Base-by-base conservation (phyloP, 2,888 invertebrate genomes). In the Limnephilus rhombicus region DNA sequence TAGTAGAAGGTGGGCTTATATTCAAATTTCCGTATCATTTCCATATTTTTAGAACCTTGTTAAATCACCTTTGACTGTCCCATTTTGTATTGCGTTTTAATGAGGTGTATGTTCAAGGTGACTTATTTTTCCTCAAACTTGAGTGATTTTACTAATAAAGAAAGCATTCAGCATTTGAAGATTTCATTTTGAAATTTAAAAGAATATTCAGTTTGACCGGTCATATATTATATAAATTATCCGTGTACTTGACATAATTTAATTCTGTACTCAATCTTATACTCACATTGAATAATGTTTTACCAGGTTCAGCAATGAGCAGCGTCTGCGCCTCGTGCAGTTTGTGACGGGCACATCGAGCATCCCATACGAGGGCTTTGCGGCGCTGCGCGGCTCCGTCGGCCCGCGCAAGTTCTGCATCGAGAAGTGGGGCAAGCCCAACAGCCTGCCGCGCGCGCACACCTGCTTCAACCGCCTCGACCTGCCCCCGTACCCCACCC, bases 271-370 rank as follows among this genome's bases (percentile, higher is more conserved):
- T 24, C 68, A 24, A 18, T 24, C 24, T 68, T 68, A 24, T 68
- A 68, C 24, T 68, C 24, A 68, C n/a, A 24, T 68, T 68, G 5
- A 68, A 68, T 68, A 34, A 24, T 83, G 9, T 83, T 18, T 34
- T 95, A 94, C 92, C 95, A 97, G 98, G 94, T 99, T 99, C 95
- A 98, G 98, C 93, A 99, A 99, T 95, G 99, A 99, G 95, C 98
- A 99, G 94, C 97, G 99, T 24, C 96, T 99, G 34, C 97, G 99
- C 85, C 96, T 99, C 92, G 96, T 99, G 80, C 99, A 99, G 96
- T 99, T 99, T 96, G 99, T 99, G 93, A 99, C 99, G 13, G 99
- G 99, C 85, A 99, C 99, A 0, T 99, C 99, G 0, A 99, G 99
- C 94, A 98, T 99, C 94, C 99, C 99, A 0, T 99, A 99, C 95